Conservation (phyloP, 2,888 invertebrate genomes). For the Gisinianus flammeolus region DNA sequence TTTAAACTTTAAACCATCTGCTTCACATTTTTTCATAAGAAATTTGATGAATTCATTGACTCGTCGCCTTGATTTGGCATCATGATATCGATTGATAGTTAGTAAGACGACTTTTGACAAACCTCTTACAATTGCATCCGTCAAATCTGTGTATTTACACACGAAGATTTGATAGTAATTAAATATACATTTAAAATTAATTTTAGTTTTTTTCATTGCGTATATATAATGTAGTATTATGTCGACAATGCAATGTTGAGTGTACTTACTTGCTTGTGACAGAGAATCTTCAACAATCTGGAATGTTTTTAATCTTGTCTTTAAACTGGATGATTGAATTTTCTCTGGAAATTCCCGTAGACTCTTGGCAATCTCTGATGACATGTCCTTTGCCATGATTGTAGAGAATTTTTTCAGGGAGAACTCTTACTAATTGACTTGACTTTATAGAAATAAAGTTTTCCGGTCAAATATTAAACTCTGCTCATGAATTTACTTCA, state of each 20-base stretch:
- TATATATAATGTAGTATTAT: no score
- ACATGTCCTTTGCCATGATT: not conserved
- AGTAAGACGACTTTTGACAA: slow-evolving; percentile 78
- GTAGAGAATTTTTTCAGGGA: not conserved
- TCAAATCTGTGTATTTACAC: slow-evolving; percentile 69
- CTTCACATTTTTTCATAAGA: slow-evolving; percentile 38
- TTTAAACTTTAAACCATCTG: slow-evolving; percentile 50
- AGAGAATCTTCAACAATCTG: slow-evolving; percentile 74
- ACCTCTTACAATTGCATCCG: slow-evolving; percentile 76
- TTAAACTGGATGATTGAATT: slow-evolving; percentile 75
- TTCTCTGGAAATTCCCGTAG: slow-evolving; percentile 76
- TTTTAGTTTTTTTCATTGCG: not conserved
- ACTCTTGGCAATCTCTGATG: slow-evolving; percentile 69
- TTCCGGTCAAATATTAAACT: no score
- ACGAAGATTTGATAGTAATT: not conserved
- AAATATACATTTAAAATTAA: not conserved
- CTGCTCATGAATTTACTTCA: no score
- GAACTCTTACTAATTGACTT: not conserved
- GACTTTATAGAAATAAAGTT: no score
- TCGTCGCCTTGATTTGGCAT: slow-evolving; percentile 77
- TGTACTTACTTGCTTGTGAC: slow-evolving; percentile 72
- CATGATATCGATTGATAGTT: slow-evolving; percentile 80
- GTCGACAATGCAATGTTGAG: no score
- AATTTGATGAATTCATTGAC: slow-evolving; percentile 69
- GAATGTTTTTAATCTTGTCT: slow-evolving; percentile 72